Evolutionary conservation across 2,888 invertebrate genomes (phyloP).

Genomic region (Lasius fuliginosus): DNA sequence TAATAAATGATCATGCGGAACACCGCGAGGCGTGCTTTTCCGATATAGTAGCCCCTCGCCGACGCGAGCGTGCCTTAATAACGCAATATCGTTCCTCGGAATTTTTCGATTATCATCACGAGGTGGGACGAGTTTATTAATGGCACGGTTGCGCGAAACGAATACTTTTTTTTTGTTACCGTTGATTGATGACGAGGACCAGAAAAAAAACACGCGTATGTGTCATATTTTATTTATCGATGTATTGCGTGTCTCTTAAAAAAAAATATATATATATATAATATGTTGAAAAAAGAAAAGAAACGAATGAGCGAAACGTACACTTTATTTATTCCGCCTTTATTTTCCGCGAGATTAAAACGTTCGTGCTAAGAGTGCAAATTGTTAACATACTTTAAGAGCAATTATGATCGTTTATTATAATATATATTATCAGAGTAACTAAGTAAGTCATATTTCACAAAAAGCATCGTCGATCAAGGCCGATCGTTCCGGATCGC

Average conservation of each 20-base stretch:
- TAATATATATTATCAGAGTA: not conserved
- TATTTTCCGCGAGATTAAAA: not conserved
- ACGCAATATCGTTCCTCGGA: conserved; percentile 29
- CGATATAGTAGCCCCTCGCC: conserved; percentile 33
- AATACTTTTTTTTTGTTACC: not conserved
- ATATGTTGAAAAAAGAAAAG: not conserved
- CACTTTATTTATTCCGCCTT: conserved; percentile 3
- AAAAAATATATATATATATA: not conserved
- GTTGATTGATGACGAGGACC: conserved; percentile 16
- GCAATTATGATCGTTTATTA: conserved; percentile 6
- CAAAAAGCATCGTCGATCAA: conserved; percentile 53
- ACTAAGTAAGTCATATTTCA: conserved; percentile 15
- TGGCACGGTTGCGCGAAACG: conserved; percentile 29
- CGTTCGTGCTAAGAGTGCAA: not conserved
- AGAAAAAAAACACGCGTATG: conserved; percentile 11
- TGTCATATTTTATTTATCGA: conserved; percentile 19
- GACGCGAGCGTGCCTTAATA: conserved; percentile 42
- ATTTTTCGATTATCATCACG: conserved; percentile 41
- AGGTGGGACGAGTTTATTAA: conserved; percentile 45
- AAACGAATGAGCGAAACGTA: not conserved
- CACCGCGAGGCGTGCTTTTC: conserved; percentile 37
- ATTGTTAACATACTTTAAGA: not conserved
- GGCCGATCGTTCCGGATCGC: conserved; percentile 42
- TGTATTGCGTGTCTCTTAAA: not conserved
- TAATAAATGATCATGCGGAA: conserved; percentile 47